A percentile compares a stretch with the other conserved stretches of the same genome.
phyloP scores from a whole-genome alignment of 2,797 vertebrate species.

The Clarias fuscus region DNA sequence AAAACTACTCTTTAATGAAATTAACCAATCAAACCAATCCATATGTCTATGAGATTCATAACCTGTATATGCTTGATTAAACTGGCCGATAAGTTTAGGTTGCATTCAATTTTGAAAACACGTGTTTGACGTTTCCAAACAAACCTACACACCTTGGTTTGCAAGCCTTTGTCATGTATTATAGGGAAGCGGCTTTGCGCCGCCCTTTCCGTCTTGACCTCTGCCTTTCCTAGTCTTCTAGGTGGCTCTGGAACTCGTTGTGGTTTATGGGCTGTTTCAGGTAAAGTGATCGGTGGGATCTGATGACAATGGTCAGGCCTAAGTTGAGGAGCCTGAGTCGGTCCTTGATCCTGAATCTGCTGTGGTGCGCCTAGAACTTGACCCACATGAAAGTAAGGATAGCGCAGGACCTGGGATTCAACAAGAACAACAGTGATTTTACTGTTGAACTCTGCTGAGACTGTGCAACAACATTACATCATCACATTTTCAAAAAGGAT shows the following conservation, averaged over 20 bases:
- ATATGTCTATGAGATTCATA: background rate
- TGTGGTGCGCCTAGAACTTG: constrained; percentile 86
- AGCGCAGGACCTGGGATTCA: constrained; percentile 81
- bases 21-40: background rate
- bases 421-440: constrained; percentile 37
- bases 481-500: background rate
- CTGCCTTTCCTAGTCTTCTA: constrained; percentile 66
- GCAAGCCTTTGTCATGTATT: constrained; percentile 66
- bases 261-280: constrained; percentile 22
- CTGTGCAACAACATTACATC: background rate
- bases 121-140: background rate
- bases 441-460: background rate
- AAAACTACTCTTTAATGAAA: background rate
- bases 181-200: constrained; percentile 60
- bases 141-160: constrained; percentile 59
- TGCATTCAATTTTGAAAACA: background rate
- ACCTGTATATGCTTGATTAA: background rate
- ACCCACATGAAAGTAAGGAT: constrained; percentile 94
- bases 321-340: constrained; percentile 67
- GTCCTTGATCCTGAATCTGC: constrained; percentile 63
- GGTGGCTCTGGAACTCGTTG: constrained; percentile 4
- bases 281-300: constrained; percentile 71
- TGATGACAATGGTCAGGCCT: constrained; percentile 61
- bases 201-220: constrained; percentile 52
- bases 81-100: too few relatives aligned